Percentiles rank a stretch among this genome's conserved stretches.
These are phyloP conservation scores for Emys orbicularis DNA, from an alignment of 2,797 vertebrate genomes.

Conservation along the genomic window DNA sequence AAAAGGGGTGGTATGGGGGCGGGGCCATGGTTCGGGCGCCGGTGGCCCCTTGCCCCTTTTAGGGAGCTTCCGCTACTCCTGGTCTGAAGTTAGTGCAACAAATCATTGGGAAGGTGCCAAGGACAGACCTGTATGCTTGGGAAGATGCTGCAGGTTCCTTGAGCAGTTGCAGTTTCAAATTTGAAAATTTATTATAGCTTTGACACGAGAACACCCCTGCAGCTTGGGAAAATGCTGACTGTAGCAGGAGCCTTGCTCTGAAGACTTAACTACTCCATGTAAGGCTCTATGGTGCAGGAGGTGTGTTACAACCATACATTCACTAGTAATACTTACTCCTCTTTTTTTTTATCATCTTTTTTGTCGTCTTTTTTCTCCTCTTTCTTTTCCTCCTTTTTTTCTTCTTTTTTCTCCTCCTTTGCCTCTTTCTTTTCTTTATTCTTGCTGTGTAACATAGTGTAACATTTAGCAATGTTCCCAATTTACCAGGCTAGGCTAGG, in stretches of 20 bases:
- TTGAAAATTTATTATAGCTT: background rate
- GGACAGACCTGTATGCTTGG: background rate
- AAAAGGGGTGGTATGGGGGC: too few relatives aligned
- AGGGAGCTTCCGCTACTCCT: too few relatives aligned
- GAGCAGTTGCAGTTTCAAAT: background rate
- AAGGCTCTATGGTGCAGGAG: background rate
- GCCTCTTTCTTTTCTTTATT: conserved; percentile 85
- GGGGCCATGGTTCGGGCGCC: too few relatives aligned
- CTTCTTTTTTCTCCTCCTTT: conserved; percentile 81
- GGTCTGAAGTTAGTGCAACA: background rate
- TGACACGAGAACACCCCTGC: background rate
- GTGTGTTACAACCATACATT: background rate
- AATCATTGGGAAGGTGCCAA: background rate
- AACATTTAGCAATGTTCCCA: conserved; percentile 48
- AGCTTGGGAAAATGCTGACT: background rate
- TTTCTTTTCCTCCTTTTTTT: conserved; percentile 77
- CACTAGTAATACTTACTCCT: conserved; percentile 87
- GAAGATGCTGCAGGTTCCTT: background rate
- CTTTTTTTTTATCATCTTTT: conserved; percentile 87
- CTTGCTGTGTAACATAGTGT: conserved; percentile 75
- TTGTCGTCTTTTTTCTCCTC: conserved; percentile 81
- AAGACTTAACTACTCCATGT: background rate
- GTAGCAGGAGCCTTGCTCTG: fast-evolving
- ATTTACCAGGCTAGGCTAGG: background rate
- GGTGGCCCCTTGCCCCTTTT: too few relatives aligned